Conservation (phyloP, 2,888 invertebrate species). For the Zelleria hepariella region DNA sequence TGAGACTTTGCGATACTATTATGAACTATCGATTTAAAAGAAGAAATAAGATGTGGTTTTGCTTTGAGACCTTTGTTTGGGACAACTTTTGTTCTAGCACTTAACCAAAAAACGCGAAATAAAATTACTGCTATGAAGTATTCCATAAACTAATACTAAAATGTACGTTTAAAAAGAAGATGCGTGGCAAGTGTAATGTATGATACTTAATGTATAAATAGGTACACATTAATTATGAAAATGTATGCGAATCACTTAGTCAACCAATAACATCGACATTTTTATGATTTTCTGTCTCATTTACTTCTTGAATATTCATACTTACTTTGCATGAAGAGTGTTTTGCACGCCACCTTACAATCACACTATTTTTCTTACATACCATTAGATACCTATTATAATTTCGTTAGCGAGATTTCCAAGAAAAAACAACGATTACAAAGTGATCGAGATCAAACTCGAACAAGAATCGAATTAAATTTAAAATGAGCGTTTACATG, state of each 20-base stretch:
- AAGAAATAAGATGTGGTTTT: too few species aligned
- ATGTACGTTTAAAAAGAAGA: too few species aligned
- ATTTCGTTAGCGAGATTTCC: background rate
- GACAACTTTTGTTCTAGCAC: too few species aligned
- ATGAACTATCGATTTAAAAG: too few species aligned
- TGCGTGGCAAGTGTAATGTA: too few species aligned
- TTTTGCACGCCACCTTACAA: background rate
- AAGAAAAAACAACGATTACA: background rate
- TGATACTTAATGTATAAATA: background rate
- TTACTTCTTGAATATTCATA: background rate
- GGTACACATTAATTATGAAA: background rate
- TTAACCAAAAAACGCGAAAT: too few species aligned
- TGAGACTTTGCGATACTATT: too few species aligned
- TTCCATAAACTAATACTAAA: too few species aligned
- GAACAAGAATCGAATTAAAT: background rate
- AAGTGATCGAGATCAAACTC: background rate
- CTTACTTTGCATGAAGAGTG: background rate
- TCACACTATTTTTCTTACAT: background rate
- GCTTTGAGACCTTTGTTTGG: too few species aligned
- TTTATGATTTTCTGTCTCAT: background rate
- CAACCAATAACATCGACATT: background rate
- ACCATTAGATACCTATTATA: background rate
- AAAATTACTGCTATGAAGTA: too few species aligned
- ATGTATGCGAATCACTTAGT: background rate
- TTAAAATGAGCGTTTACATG: background rate